Conservation (phyloP, 2,797 vertebrate genomes). For the Gambelia wislizenii region DNA sequence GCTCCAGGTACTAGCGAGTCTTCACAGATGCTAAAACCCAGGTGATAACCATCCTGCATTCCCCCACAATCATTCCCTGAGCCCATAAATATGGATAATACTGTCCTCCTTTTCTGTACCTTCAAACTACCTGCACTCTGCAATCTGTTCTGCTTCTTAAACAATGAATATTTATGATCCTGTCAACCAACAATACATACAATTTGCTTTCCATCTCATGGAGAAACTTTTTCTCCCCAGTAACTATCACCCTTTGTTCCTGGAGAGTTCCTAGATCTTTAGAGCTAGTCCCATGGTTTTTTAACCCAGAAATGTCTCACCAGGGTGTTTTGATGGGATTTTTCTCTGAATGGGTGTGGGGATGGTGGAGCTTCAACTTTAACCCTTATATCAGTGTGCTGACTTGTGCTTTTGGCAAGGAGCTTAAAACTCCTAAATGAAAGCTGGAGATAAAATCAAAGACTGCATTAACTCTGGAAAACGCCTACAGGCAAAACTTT, state of each 20-base stretch:
- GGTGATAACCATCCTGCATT: not conserved
- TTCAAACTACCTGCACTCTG: not conserved
- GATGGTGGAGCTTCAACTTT: too few relatives aligned
- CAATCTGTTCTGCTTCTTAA: not conserved
- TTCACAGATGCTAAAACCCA: not conserved
- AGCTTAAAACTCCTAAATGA: not conserved
- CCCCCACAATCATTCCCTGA: too few relatives aligned
- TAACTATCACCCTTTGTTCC: not conserved
- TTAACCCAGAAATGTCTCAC: not conserved
- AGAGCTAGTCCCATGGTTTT: not conserved
- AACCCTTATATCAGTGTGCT: too few relatives aligned
- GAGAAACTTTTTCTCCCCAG: too few relatives aligned
- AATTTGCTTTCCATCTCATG: too few relatives aligned
- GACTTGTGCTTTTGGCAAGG: not conserved
- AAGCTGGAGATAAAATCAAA: not conserved
- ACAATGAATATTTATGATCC: slow-evolving; percentile 4
- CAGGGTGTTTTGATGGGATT: too few relatives aligned
- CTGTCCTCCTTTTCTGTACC: not conserved
- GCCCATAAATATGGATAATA: not conserved
- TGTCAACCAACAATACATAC: not conserved
- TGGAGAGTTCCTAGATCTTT: not conserved
- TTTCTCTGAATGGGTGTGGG: too few relatives aligned
- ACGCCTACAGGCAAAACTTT: not conserved
- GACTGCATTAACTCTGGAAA: not conserved
- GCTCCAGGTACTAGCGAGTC: not conserved